Evolutionary conservation across 1,140 invertebrate genomes (phyloP).

Genomic region (Spodoptera litura): DNA sequence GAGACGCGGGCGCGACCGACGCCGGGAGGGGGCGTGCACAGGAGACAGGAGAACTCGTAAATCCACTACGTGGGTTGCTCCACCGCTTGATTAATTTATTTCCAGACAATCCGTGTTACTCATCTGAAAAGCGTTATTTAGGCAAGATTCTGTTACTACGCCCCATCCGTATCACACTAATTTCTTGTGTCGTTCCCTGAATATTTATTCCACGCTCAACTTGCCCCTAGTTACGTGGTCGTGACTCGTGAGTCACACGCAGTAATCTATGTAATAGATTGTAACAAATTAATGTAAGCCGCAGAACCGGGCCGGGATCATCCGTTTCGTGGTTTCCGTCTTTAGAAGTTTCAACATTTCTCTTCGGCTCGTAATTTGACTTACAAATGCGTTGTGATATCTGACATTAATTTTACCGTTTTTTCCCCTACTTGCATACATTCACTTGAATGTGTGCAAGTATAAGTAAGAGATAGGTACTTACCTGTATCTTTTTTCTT

Average conservation of each 20-base stretch:
- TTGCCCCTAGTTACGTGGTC: constrained; percentile 19
- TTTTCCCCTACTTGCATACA: background rate
- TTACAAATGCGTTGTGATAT: constrained; percentile 33
- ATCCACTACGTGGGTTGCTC: constrained; percentile 70
- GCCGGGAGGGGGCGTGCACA: constrained; percentile 32
- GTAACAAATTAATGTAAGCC: constrained; percentile 20
- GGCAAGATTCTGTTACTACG: constrained; percentile 36
- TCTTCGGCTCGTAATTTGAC: constrained; percentile 31
- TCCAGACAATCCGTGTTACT: constrained; percentile 60
- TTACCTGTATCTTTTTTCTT: too few species aligned
- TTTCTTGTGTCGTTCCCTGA: constrained; percentile 40
- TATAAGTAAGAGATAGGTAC: too few species aligned
- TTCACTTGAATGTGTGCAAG: too few species aligned
- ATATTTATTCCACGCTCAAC: constrained; percentile 40
- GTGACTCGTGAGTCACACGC: constrained; percentile 9
- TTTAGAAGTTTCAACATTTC: constrained; percentile 29
- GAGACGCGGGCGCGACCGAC: constrained; percentile 40
- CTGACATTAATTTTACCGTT: constrained; percentile 3
- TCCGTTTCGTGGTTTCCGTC: constrained; percentile 24
- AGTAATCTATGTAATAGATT: constrained; percentile 21
- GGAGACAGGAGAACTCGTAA: constrained; percentile 62
- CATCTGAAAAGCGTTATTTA: constrained; percentile 60
- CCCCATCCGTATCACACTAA: constrained; percentile 39
- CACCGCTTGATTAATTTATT: constrained; percentile 76
- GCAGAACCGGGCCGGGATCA: constrained; percentile 15